Evolutionary conservation across 2,797 vertebrate genomes (phyloP), one percentile per base, ranked within the genome.

Genomic region (Synanceia verrucosa): DNA sequence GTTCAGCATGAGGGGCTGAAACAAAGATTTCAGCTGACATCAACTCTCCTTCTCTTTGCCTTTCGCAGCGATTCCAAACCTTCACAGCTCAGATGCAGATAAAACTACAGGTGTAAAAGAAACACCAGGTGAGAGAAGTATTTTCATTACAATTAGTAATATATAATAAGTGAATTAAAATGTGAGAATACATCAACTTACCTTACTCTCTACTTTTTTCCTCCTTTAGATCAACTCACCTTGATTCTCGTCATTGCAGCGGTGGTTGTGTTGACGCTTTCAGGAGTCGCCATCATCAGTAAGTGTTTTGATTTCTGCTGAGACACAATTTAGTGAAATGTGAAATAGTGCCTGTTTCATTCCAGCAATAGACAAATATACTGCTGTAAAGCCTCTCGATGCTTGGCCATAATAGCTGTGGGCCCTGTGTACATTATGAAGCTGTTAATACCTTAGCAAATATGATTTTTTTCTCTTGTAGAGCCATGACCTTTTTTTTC

Each of bases 171-270:
- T 19, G 1, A 31, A 41, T 24, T 24, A 3, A 50, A 44, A 23
- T 70, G 4, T 60, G 19, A 37, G 12, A 39, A 34, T 33, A 2
- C 9, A 43, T 51, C 1, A 46, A 23, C 21, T 5, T 10, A 29
- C 7, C 3, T n/a, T 34, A 18, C 19, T 24, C 7, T 10, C 13
- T 46, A 5, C 23, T 6, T 24, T 46, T 13, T 67, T 60, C 46
- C 5, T 75, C 2, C 66, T 76, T 58, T 13, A 95, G 93, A 74
- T 61, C 62, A 84, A 31, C n/a, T 83, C 14, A 82, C 67, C 28
- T 3, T 89, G 46, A 85, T 92, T 12, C 41, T 94, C 37, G 78
- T 94, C 48, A 31, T 93, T 4, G 89, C 70, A 36, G 90, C 85
- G 2, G 91, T 82, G 52, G 41, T 70, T 2, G 56, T 88, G 39